phyloP scores from a whole-genome alignment of 2,888 invertebrate genomes.

The Pemphredon lugubris region DNA sequence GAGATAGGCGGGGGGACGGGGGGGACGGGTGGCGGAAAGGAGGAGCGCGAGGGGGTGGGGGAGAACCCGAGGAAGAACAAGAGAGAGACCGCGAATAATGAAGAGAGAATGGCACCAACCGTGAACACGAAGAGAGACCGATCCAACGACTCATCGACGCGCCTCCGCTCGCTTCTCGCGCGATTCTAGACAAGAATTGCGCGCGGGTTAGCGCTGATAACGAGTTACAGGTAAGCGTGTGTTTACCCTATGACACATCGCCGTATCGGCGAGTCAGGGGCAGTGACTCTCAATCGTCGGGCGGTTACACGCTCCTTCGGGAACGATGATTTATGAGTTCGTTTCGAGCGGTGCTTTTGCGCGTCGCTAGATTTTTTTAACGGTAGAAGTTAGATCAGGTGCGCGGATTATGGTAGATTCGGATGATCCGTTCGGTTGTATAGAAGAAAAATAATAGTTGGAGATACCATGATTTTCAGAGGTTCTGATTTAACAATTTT shows the following conservation, averaged over 20 bases:
- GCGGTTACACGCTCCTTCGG: neutral
- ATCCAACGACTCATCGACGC: no score
- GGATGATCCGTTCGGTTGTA: no score
- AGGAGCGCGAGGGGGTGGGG: constrained; percentile 31
- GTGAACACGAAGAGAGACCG: no score
- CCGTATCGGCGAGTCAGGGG: constrained; percentile 26
- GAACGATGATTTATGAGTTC: neutral
- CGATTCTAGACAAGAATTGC: neutral
- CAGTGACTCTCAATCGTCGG: constrained; percentile 52
- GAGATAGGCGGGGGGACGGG: constrained; percentile 33
- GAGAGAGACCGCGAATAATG: constrained; percentile 43
- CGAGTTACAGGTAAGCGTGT: constrained; percentile 66
- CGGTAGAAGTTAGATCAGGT: no score
- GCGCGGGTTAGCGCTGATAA: constrained; percentile 69
- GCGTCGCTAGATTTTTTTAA: no score
- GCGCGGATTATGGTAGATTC: no score
- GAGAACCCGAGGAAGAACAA: constrained; percentile 36
- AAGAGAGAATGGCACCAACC: constrained; percentile 44
- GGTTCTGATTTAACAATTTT: no score
- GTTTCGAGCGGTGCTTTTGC: no score
- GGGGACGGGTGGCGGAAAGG: constrained; percentile 20
- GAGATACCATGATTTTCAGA: no score
- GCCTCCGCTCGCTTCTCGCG: neutral
- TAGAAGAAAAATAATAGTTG: no score
- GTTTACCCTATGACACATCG: constrained; percentile 62